Evolutionary conservation across 2,888 invertebrate genomes (phyloP), one percentile per base, ranked within the genome.

Genomic region (Pedicia rivosa): DNA sequence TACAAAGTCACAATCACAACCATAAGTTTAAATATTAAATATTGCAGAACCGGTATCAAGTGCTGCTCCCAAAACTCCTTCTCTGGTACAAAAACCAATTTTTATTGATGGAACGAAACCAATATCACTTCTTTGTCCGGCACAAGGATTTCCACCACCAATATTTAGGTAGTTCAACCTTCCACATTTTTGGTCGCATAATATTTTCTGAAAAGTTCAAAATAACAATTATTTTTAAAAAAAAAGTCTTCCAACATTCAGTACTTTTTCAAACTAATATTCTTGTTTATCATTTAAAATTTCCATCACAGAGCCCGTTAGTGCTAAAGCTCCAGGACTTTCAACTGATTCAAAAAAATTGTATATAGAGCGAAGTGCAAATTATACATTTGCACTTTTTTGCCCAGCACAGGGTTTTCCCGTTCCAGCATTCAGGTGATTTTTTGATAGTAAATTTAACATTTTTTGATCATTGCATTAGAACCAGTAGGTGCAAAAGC

Each of bases 321-420:
- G 78, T 56, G 72, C 72, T 48, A 79, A 76, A 59, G 71, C 74
- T 47, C 79, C 79, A 40, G 72, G 74, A 47, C 73, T 79, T 57
- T 74, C 75, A 40, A 70, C 69, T 53, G 72, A 74, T 45, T 67
- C 72, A 45, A 70, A 71, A 62, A 55, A 57, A 39, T 51, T 47
- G 27, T 60, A 59, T 47, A 55, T 57, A 37, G 72, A 71, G 54
- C 69, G 77, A 56, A 64, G 61, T 50, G 65, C 64, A 43, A 68
- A 67, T 46, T 70, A 70, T 52, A 68, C 70, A 52, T 70, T 81
- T 55, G 74, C 74, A 35, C 59, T 79, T 47, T 66, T 78, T 53
- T 81, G 80, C 58, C 78, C 77, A 57, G 78, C 80, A 46, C 81
- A 82, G 67, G 81, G 77, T 49, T 78, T 71, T 59, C 81, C 81